These are phyloP conservation scores for Spisula subtruncata DNA, from an alignment of 2,888 invertebrate genomes.

Conservation along the genomic window DNA sequence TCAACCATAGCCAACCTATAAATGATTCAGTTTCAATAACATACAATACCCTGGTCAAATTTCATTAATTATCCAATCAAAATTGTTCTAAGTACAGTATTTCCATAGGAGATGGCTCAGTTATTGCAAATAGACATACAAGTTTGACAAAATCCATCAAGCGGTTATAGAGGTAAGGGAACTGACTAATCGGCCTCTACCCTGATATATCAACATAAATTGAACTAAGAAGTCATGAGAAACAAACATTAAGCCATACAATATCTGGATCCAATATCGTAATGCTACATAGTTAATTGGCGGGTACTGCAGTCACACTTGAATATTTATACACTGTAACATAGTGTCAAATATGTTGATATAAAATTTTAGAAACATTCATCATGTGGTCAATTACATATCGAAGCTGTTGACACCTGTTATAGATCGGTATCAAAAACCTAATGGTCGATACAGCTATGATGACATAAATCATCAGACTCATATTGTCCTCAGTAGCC, in stretches of 20 bases:
- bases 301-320: conserved; percentile 42
- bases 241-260: conserved; percentile 46
- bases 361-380: conserved; percentile 41
- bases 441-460: neutral
- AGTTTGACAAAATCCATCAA: conserved; percentile 50
- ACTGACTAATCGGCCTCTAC: conserved; percentile 50
- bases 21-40: conserved; percentile 42
- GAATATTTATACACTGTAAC: conserved; percentile 44
- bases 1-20: conserved; percentile 41
- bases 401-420: conserved; percentile 31
- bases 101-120: conserved; percentile 29
- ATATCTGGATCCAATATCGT: conserved; percentile 30
- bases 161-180: conserved; percentile 30
- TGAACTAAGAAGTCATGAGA: conserved; percentile 33
- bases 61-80: conserved; percentile 48
- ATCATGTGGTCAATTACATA: conserved; percentile 42
- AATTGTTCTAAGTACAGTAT: conserved; percentile 33
- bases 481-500: neutral
- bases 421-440: neutral
- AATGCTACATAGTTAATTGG: conserved; percentile 44
- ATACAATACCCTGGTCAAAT: conserved; percentile 47
- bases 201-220: conserved; percentile 49
- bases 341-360: conserved; percentile 52
- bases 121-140: conserved; percentile 32
- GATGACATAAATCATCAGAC: neutral